phyloP scores from a whole-genome alignment of 1,140 invertebrate species.

The Cardiocondyla obscurior region DNA sequence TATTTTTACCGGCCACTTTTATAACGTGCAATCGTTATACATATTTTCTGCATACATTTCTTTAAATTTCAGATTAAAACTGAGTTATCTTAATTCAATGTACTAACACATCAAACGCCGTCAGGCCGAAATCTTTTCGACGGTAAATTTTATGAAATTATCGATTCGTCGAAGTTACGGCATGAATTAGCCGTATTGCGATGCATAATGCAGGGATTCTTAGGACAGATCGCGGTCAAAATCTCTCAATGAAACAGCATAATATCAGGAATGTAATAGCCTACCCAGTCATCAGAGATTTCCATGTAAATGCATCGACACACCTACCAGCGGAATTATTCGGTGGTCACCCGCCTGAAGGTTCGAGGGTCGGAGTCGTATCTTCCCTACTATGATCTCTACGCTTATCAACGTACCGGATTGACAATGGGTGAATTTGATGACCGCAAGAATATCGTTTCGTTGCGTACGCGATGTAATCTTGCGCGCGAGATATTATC shows the following conservation, averaged over 20 bases:
- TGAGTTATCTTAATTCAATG: no score
- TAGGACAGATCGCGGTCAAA: slow-evolving; percentile 28
- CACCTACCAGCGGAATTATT: slow-evolving; percentile 52
- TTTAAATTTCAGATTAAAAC: neutral
- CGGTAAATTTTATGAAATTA: no score
- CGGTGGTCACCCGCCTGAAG: slow-evolving; percentile 45
- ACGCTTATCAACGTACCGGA: slow-evolving; percentile 45
- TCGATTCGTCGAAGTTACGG: neutral
- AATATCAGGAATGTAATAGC: slow-evolving; percentile 62
- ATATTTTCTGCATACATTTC: neutral
- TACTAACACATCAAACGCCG: no score
- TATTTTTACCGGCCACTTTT: neutral
- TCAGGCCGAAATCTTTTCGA: no score
- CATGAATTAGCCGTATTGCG: neutral
- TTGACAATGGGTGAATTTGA: slow-evolving; percentile 57
- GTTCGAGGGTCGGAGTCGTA: slow-evolving; percentile 46
- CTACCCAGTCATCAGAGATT: slow-evolving; percentile 55
- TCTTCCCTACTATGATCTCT: slow-evolving; percentile 55
- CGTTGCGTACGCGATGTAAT: slow-evolving; percentile 24
- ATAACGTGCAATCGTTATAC: neutral
- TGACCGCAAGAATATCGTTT: slow-evolving; percentile 57
- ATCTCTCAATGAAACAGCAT: slow-evolving; percentile 37
- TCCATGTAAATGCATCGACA: slow-evolving; percentile 66
- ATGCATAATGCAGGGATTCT: slow-evolving; percentile 49
- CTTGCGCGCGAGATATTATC: neutral